Base-by-base conservation (phyloP, 2,888 invertebrate genomes). In the Trisateles emortualis region DNA sequence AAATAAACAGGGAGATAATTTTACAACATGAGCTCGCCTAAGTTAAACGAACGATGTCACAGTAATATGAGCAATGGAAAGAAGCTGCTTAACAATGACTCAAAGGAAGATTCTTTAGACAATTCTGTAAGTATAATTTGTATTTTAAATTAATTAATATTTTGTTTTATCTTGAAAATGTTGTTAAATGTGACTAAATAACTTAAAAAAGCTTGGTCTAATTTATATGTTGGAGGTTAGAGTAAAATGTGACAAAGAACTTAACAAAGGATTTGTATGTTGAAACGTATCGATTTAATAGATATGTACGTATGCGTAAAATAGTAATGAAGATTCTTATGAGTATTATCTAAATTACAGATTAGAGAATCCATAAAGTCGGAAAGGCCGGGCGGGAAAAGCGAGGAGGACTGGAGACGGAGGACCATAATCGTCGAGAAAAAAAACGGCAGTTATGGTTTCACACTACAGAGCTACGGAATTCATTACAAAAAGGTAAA, bases 381-480 rank as follows among this genome's bases (percentile, higher is more conserved):
- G 0, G 91, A 91, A 42, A 76, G 91, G 49, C 60, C 79, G 1
- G 70, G 74, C 3, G 77, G 81, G 0, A 90, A 90, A 50, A 78
- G 63, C 6, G 97, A 97, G 69, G 97, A 97, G 73, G 98, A 98
- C 84, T 96, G 98, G 74, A 93, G 97, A 14, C 94, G 97, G 56
- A 95, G 99, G 36, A 97, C 99, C 11, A 98, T 99, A 57, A 98
- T 99, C 57, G 96, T 98, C 3, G 98, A 98, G 85, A 97, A 97
- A 90, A 96, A 96, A 81, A 97, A 96, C 83, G 96, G 96, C 38
- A 97, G 97, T 24, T 99, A 97, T 84, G 99, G 99, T 10, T 99
- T 99, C 88, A 99, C 99, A 0, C 93, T 99, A 32, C 99, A 99
- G 95, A 99, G 98, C 75, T 99, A 99, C 84, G 99, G 99, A 29